Evolutionary conservation across 2,797 vertebrate species (phyloP).

Genomic region (Tapirus indicus): DNA sequence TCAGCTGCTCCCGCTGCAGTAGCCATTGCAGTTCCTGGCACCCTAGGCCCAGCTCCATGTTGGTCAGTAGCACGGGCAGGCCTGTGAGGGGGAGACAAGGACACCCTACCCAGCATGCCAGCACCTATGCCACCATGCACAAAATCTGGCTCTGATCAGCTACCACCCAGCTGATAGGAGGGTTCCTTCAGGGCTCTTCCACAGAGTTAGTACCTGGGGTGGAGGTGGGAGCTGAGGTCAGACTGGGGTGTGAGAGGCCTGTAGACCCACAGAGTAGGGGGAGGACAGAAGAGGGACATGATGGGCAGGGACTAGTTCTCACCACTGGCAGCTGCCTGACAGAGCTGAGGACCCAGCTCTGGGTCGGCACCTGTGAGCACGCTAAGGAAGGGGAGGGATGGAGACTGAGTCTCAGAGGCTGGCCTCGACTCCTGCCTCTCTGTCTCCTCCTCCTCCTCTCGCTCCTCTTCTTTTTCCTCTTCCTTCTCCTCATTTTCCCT

Average conservation of each 20-base stretch:
- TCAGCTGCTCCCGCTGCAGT: conserved; percentile 78
- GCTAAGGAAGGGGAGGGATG: not conserved
- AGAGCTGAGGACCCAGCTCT: conserved; percentile 88
- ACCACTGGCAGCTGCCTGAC: conserved; percentile 88
- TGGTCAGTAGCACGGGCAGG: conserved; percentile 88
- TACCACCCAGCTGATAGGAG: not conserved
- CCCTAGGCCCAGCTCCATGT: conserved; percentile 85
- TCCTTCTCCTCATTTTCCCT: not conserved
- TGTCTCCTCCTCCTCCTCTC: not conserved
- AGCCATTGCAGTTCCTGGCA: conserved; percentile 85
- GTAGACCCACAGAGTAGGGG: not conserved
- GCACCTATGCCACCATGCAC: not conserved
- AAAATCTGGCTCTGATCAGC: not conserved
- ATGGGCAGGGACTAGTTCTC: not conserved
- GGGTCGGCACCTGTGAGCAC: conserved; percentile 89
- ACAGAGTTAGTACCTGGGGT: not conserved
- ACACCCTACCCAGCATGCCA: not conserved
- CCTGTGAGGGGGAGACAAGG: conserved; percentile 83
- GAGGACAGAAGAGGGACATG: too few relatives aligned
- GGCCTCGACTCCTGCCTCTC: not conserved
- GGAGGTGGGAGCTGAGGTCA: not conserved
- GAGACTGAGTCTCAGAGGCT: not conserved
- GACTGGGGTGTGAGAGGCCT: not conserved
- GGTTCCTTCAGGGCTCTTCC: not conserved
- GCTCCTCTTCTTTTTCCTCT: not conserved